Evolutionary conservation across 2,113 vertebrate species (phyloP), one percentile per base, ranked within the genome.

Genomic region (Alces alces): DNA sequence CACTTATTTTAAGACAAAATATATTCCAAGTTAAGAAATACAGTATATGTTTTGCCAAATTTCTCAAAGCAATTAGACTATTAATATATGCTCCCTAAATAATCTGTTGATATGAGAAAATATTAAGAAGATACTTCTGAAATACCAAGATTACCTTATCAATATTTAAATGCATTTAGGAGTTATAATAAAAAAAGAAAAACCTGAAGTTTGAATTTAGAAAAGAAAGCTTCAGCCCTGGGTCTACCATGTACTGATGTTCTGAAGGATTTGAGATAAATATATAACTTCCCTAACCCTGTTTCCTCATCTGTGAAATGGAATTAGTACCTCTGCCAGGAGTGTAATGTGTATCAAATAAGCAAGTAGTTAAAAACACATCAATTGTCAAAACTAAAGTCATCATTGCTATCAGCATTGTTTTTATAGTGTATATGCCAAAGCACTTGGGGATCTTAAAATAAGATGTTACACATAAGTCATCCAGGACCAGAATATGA

Each of bases 1-100:
- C 58, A 60, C 19, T 91, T 95, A 91, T 58, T 97, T 91, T 93
- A 85, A 94, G n/a, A 95, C 39, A 78, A 54, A 89, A 78, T 83
- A 27, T 55, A 78, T 28, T 70, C 43, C 28, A 93, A 73, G 45
- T 80, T 79, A 93, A 80, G 16, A 89, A 92, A 80, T 39, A 55
- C 39, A 73, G 6, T 61, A 33, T 88, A 70, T 28, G 45, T 90
- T 78, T 50, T 88, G n/a, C 12, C 57, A 43, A 17, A 89, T 95
- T 83, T 66, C 45, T 55, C 50, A 88, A 60, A 88, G 45, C 5
- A 80, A 47, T 88, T 64, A 43, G 28, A 73, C 9, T 89, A 54
- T 45, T 52, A 55, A 70, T 88, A 33, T 25, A 61, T 45, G 45
- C 45, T 76, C 25, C 5, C 10, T 85, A 82, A 91, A 52, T 10